Base-by-base conservation (phyloP, 2,113 vertebrate genomes). In the Butorides virescens region DNA sequence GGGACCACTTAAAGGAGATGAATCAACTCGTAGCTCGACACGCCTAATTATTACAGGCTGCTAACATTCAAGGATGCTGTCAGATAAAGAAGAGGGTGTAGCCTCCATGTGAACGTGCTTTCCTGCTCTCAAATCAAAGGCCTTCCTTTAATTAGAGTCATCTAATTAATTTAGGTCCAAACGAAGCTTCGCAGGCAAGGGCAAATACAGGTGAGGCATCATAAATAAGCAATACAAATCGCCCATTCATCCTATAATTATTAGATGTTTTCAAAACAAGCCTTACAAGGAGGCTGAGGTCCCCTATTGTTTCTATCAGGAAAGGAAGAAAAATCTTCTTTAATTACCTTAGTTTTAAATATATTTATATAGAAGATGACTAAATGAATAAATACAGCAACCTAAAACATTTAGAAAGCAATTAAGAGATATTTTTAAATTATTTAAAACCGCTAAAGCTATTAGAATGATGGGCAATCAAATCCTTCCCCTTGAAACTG, bases 11-110 rank as follows among this genome's bases (percentile, higher is more conserved):
- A 44, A 55, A 52, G 65, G 70, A 68, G 61, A 78, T 94, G 83
- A 96, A 94, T 94, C 80, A 95, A 70, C 49, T 78, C 53, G 3
- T 39, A 87, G 72, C 9, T 62, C 62, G 84, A 92, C 94, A 87
- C 50, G 0, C 89, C 91, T 90, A 93, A 88, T 71, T 76, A 95
- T 62, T 68, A 46, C 39, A 56, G 8, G 9, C 23, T 85, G 63
- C 49, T 94, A 93, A 52, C 46, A 56, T 47, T 90, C 67, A 91
- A 42, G 77, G 84, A 81, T 90, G 71, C 74, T 94, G 84, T 56
- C 91, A 95, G 94, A 92, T 94, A 95, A 94, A 95, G 79, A 63
- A 63, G 63, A 95, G 89, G 95, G 94, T 13, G 94, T 91, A 83
- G 55, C 23, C 80, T 65, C 39, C 46, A 62, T 47, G 26, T 17